Conservation (phyloP, 2,888 invertebrate species). For the Macaria notata region DNA sequence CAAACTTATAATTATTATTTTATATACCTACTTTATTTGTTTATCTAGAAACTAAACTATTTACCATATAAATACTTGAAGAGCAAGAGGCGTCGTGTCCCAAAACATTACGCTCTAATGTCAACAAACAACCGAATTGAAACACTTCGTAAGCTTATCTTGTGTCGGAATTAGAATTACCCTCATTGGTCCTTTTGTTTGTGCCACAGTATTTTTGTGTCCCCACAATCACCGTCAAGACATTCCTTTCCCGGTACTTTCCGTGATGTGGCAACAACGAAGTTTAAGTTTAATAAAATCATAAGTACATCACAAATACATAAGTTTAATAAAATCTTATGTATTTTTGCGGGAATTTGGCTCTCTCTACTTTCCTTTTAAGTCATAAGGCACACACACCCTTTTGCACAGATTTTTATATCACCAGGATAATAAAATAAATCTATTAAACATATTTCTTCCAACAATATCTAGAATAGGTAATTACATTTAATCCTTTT, state of each 20-base stretch:
- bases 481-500: too few species aligned
- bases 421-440: too few species aligned
- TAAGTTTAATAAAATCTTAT: slow-evolving; percentile 60
- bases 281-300: too few species aligned
- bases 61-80: slow-evolving; percentile 1
- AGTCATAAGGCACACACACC: too few species aligned
- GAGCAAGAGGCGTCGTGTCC: slow-evolving; percentile 20
- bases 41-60: too few species aligned
- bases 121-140: slow-evolving; percentile 23
- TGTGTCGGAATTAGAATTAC: slow-evolving; percentile 32
- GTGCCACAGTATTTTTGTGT: slow-evolving; percentile 54
- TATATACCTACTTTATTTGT: too few species aligned
- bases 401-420: too few species aligned
- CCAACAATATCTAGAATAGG: too few species aligned
- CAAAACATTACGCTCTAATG: slow-evolving; percentile 16
- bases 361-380: slow-evolving; percentile 4
- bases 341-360: slow-evolving; percentile 47
- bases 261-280: slow-evolving; percentile 56
- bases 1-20: too few species aligned
- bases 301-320: too few species aligned
- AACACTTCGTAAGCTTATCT: slow-evolving; percentile 32
- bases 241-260: slow-evolving; percentile 53
- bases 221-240: slow-evolving; percentile 59
- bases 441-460: too few species aligned
- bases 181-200: slow-evolving; percentile 40